Evolutionary conservation across 1,140 invertebrate genomes (phyloP).

Genomic region (Melitaea cinxia): DNA sequence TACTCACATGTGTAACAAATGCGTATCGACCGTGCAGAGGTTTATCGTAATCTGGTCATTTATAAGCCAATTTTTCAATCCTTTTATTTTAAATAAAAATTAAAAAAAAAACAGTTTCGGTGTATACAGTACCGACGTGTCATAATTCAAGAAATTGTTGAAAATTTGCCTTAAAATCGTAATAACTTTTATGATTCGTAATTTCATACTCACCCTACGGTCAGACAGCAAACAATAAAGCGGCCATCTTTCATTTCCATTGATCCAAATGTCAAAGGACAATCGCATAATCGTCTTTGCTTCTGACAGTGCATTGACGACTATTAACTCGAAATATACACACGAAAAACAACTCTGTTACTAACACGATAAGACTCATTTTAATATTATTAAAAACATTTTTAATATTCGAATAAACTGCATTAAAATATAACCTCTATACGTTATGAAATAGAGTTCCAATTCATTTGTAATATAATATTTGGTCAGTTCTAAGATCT

Average conservation of each 20-base stretch:
- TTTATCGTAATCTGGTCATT: no score
- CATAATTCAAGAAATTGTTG: no score
- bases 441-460: background rate
- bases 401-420: background rate
- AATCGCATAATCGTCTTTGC: constrained; percentile 44
- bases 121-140: no score
- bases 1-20: no score
- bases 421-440: background rate
- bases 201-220: constrained; percentile 21
- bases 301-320: constrained; percentile 38
- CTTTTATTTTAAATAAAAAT: no score
- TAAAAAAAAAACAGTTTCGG: no score
- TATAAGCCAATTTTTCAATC: no score
- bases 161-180: no score
- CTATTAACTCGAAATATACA: background rate
- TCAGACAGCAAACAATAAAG: constrained; percentile 34
- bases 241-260: constrained; percentile 50
- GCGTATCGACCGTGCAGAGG: no score
- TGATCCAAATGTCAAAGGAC: constrained; percentile 51
- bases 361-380: no score
- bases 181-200: background rate
- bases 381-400: background rate
- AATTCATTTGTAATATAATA: background rate
- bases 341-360: background rate
- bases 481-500: constrained; percentile 20